A percentile compares a stretch with the other conserved stretches of the same genome.
Conservation (phyloP, 1,140 invertebrate genomes). For the Aphidius gifuensis region DNA sequence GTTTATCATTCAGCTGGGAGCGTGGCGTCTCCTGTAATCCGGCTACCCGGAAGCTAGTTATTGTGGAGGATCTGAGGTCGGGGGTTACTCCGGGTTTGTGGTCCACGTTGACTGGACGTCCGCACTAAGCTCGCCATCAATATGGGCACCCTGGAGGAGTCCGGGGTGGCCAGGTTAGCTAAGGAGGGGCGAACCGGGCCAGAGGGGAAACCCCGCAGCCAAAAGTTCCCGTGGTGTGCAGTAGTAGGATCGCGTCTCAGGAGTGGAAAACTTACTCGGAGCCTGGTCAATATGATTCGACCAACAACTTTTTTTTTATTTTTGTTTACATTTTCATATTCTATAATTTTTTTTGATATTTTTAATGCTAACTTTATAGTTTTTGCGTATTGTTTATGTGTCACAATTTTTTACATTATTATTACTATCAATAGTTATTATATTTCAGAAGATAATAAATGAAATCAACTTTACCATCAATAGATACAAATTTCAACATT, state of each 20-base stretch:
- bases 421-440: too few species aligned
- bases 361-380: background rate
- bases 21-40: constrained; percentile 91
- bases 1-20: constrained; percentile 66
- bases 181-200: constrained; percentile 94
- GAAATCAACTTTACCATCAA: too few species aligned
- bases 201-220: constrained; percentile 95
- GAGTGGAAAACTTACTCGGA: constrained; percentile 78
- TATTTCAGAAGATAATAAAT: too few species aligned
- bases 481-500: too few species aligned
- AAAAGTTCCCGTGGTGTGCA: constrained; percentile 93
- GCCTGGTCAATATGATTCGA: constrained; percentile 84
- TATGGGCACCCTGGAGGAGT: constrained; percentile 83
- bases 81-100: constrained; percentile 66
- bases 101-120: constrained; percentile 78
- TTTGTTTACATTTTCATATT: constrained; percentile 35
- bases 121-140: constrained; percentile 89
- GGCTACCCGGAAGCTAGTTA: constrained; percentile 84
- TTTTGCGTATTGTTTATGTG: too few species aligned
- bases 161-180: constrained; percentile 79
- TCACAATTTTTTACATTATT: too few species aligned
- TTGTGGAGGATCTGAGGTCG: constrained; percentile 81
- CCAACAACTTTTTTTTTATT: constrained; percentile 68
- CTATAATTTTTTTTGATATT: background rate
- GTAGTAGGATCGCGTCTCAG: constrained; percentile 95